Conservation (phyloP, 2,113 vertebrate species). For the Saccopteryx bilineata region DNA sequence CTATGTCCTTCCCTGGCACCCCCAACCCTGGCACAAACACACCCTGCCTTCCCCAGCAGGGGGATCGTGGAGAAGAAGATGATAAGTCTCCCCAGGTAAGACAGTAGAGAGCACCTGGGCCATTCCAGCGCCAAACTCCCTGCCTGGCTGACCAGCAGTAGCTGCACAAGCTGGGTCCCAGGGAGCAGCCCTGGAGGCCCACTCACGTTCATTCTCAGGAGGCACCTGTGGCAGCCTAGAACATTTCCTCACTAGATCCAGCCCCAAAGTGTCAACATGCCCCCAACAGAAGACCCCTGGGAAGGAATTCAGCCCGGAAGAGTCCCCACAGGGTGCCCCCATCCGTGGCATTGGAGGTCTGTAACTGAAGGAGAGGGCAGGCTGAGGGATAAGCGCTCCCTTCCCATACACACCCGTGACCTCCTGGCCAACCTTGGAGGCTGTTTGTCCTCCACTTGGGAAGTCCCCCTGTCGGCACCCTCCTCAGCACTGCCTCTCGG, state of each 20-base stretch:
- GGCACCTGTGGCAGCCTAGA: not conserved
- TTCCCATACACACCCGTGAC: not conserved
- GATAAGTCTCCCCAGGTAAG: not conserved
- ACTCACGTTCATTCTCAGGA: not conserved
- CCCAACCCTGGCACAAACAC: not conserved
- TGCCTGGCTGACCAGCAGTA: not conserved
- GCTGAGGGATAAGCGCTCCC: not conserved
- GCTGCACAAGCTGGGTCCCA: not conserved
- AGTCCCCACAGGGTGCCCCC: not conserved
- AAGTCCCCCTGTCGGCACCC: not conserved
- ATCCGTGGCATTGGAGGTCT: not conserved
- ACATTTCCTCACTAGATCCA: not conserved
- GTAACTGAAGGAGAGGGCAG: not conserved
- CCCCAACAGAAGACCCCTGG: not conserved
- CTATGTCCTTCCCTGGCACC: not conserved
- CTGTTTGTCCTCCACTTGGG: not conserved
- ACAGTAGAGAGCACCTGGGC: not conserved
- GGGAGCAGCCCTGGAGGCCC: rapidly evolving
- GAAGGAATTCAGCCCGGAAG: not conserved
- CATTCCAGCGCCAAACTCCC: not conserved
- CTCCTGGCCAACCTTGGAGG: not conserved
- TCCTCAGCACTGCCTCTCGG: not conserved
- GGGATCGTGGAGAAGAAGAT: not conserved
- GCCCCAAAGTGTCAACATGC: not conserved
- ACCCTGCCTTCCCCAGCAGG: not conserved